Conservation (phyloP, 2,113 vertebrate species). For the Dissostichus mawsoni region DNA sequence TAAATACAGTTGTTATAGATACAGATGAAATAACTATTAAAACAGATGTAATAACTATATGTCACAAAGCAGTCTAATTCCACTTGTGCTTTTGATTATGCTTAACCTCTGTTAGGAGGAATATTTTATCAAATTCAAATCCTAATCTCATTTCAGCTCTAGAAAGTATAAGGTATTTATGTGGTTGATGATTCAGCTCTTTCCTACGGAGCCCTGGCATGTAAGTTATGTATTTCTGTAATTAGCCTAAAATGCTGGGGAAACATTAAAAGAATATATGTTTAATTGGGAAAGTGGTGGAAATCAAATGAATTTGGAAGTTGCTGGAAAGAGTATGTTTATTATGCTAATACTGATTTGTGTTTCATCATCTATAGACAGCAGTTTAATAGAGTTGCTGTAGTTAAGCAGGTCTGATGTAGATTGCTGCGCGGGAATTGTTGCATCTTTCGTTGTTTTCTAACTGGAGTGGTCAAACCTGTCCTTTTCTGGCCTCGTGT, state of each 20-base stretch:
- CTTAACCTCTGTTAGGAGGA: not conserved
- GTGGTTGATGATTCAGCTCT: not conserved
- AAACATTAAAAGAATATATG: not conserved
- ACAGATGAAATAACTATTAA: no score
- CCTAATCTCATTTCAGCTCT: not conserved
- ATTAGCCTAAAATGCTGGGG: not conserved
- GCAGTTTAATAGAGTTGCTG: constrained; percentile 19
- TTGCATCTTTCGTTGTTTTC: constrained; percentile 9
- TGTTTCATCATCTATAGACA: not conserved
- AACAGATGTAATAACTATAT: no score
- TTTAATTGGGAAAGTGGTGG: no score
- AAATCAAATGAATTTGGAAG: not conserved
- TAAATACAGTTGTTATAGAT: no score
- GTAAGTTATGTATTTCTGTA: not conserved
- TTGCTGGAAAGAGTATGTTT: not conserved
- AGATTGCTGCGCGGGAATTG: constrained; percentile 15
- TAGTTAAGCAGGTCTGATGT: constrained; percentile 16
- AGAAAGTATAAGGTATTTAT: not conserved
- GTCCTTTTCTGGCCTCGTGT: constrained; percentile 58
- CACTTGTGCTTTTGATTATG: not conserved
- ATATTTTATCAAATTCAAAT: not conserved
- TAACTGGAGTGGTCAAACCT: constrained; percentile 49
- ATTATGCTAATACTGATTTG: not conserved
- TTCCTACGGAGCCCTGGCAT: no score
- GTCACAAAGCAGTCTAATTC: not conserved